Evolutionary conservation across 2,113 vertebrate species (phyloP).

Genomic region (Felis chaus): DNA sequence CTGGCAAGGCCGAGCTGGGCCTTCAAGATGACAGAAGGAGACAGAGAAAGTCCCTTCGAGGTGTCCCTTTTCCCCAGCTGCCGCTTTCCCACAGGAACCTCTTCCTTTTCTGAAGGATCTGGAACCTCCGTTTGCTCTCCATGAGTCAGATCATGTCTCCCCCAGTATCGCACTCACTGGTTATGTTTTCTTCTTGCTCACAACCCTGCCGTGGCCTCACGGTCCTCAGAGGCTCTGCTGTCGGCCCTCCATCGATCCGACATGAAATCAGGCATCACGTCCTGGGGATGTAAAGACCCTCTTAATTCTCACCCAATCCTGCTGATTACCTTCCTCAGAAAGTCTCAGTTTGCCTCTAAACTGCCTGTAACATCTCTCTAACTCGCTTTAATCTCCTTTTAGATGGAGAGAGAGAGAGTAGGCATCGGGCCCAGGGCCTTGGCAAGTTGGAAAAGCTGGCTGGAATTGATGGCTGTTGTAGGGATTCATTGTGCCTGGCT

Average conservation of each 20-base stretch:
- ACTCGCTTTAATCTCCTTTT: neutral
- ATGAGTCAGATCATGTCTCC: neutral
- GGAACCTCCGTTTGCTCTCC: neutral
- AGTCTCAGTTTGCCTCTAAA: neutral
- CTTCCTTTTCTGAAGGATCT: neutral
- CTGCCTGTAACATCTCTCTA: neutral
- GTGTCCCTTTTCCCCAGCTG: fast-evolving
- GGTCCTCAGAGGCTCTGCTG: neutral
- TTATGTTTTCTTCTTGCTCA: neutral
- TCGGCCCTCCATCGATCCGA: fast-evolving
- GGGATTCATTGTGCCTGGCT: neutral
- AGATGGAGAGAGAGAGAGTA: neutral
- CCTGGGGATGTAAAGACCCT: neutral
- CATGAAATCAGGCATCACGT: neutral
- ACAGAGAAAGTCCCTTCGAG: neutral
- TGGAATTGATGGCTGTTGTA: neutral
- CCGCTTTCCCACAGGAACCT: fast-evolving
- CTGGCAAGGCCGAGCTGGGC: neutral
- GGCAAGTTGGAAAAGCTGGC: neutral
- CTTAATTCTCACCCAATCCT: neutral
- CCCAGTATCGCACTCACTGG: fast-evolving
- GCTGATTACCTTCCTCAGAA: neutral
- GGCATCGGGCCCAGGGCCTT: neutral
- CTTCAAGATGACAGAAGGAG: neutral
- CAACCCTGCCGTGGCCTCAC: fast-evolving